Conservation (phyloP, 2,797 vertebrate species). For the Spinus olivaceus region DNA sequence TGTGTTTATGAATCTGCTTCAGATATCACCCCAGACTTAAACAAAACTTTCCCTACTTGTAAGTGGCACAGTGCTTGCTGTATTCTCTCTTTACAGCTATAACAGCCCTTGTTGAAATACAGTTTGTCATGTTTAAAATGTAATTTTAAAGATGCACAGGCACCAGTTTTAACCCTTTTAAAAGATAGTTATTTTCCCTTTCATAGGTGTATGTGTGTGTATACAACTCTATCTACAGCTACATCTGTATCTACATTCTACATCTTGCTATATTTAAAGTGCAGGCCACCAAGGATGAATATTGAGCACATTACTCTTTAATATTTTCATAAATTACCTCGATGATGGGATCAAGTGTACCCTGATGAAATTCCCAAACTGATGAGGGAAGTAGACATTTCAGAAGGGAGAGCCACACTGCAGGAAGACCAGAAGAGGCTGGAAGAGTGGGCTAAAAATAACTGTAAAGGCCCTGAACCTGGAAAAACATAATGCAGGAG, state of each 20-base stretch:
- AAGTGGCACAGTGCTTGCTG: neutral
- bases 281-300: neutral
- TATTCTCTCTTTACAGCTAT: neutral
- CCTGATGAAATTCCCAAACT: neutral
- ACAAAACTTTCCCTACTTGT: neutral
- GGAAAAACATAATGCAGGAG: neutral
- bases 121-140: neutral
- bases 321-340: neutral
- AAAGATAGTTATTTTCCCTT: neutral
- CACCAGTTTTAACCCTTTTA: neutral
- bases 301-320: neutral
- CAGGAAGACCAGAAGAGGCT: neutral
- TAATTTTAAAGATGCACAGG: neutral
- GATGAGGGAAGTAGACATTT: neutral
- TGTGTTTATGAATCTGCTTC: neutral
- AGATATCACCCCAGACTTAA: neutral
- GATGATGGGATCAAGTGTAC: neutral
- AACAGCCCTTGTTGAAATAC: neutral
- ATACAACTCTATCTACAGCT: neutral
- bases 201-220: neutral
- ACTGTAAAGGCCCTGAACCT: neutral
- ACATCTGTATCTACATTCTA: neutral
- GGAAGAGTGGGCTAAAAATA: neutral
- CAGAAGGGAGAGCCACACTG: rapidly evolving
- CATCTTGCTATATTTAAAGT: neutral